phyloP scores from a whole-genome alignment of 2,113 vertebrate species.

The Chloroceryle aenea region DNA sequence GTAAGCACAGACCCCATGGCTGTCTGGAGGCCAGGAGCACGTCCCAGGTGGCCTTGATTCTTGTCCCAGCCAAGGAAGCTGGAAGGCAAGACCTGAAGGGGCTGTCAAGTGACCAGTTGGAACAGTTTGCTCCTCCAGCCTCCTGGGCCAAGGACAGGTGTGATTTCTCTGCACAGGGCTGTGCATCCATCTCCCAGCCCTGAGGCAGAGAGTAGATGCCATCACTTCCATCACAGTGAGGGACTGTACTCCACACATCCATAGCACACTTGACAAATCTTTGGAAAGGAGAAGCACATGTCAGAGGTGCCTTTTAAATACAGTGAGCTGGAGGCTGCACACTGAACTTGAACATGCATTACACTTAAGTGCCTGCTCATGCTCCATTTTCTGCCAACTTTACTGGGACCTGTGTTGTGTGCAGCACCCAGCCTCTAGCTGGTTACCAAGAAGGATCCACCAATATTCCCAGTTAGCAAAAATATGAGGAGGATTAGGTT shows the following conservation, averaged over 20 bases:
- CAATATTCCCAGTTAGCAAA: neutral
- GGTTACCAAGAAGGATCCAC: neutral
- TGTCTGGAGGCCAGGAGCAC: neutral
- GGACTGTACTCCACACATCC: accelerated
- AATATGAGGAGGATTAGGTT: neutral
- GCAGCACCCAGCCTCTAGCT: accelerated
- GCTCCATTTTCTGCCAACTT: neutral
- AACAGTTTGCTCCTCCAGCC: neutral
- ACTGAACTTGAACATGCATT: neutral
- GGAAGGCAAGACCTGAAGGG: neutral
- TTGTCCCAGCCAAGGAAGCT: neutral
- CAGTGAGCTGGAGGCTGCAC: neutral
- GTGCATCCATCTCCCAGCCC: neutral
- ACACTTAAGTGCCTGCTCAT: neutral
- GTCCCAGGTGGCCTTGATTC: neutral
- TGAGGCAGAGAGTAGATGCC: neutral
- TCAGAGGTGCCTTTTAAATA: neutral
- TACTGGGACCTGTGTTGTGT: accelerated
- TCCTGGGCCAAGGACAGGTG: neutral
- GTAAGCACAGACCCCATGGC: accelerated
- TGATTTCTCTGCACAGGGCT: neutral
- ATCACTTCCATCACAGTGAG: neutral
- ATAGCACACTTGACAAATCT: neutral
- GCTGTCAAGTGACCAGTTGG: neutral
- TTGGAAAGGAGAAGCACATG: neutral